Conservation (phyloP, 1,140 invertebrate species). For the Brachionus angularis region DNA sequence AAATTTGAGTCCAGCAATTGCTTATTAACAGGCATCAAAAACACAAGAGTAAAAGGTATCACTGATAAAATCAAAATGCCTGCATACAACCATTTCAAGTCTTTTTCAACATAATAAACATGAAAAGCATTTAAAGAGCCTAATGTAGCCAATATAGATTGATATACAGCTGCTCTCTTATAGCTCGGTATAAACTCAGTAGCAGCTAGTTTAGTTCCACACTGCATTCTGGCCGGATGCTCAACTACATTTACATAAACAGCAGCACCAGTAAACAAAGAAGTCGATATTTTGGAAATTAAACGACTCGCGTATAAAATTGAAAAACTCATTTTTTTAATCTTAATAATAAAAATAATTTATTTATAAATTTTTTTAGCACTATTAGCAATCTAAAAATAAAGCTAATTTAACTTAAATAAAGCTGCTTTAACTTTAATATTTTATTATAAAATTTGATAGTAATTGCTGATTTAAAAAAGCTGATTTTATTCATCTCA, state of each 20-base stretch:
- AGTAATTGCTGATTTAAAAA: too few species aligned
- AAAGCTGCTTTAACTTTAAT: too few species aligned
- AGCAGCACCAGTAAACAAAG: constrained; percentile 18
- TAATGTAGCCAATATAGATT: neutral
- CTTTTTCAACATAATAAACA: neutral
- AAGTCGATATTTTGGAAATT: neutral
- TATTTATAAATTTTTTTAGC: too few species aligned
- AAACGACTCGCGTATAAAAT: neutral
- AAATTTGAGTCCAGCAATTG: neutral
- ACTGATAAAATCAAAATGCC: neutral
- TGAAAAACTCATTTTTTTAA: neutral
- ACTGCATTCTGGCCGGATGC: neutral
- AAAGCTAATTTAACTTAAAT: too few species aligned
- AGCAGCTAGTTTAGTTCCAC: neutral
- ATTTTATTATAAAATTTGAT: too few species aligned
- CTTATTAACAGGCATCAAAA: neutral
- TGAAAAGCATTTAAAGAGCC: neutral
- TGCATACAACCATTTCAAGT: neutral
- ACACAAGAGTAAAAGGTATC: neutral
- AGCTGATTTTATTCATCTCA: too few species aligned
- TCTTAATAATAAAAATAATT: too few species aligned
- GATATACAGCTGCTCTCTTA: constrained; percentile 1
- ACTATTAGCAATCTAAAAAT: too few species aligned
- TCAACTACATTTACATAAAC: neutral
- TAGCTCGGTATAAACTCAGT: constrained; percentile 17